A percentile compares a stretch with the other conserved stretches of the same genome.
These are phyloP conservation scores for Crossocerus cetratus DNA, from an alignment of 2,888 invertebrate genomes.

Conservation along the genomic window DNA sequence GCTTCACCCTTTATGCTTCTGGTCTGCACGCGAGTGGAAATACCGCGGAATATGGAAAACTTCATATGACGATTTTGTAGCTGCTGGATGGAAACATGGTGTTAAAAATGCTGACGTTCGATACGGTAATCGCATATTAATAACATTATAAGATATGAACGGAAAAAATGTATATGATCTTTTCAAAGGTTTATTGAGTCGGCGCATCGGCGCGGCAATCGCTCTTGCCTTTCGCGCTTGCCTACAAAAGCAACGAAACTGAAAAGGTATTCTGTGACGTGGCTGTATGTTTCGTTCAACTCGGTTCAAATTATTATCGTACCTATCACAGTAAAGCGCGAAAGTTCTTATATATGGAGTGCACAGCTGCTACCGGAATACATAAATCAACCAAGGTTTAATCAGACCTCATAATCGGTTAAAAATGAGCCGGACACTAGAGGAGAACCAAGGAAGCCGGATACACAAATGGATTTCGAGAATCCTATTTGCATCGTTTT, in stretches of 20 bases:
- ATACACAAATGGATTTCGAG: slow-evolving; percentile 53
- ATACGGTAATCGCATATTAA: too few relatives aligned
- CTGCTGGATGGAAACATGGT: too few relatives aligned
- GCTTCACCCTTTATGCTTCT: too few relatives aligned
- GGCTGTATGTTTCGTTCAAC: slow-evolving; percentile 10
- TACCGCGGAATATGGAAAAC: too few relatives aligned
- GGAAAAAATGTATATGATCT: too few relatives aligned
- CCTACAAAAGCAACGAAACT: slow-evolving; percentile 9
- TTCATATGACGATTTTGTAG: too few relatives aligned
- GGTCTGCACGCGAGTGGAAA: too few relatives aligned
- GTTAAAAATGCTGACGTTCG: too few relatives aligned
- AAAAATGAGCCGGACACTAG: slow-evolving; percentile 26
- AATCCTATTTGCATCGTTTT: slow-evolving; percentile 56
- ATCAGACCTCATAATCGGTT: slow-evolving; percentile 5
- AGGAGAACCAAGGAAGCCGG: slow-evolving; percentile 16
- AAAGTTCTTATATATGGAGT: slow-evolving; percentile 8
- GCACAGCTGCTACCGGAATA: slow-evolving; percentile 30
- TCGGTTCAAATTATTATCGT: background rate
- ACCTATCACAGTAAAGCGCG: slow-evolving; percentile 1
- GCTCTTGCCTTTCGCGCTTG: too few relatives aligned
- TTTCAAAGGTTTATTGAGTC: too few relatives aligned
- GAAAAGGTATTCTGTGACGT: slow-evolving; percentile 17
- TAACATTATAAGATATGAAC: too few relatives aligned
- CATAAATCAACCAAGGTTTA: slow-evolving; percentile 10
- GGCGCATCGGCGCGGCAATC: too few relatives aligned